Conservation (phyloP, 2,888 invertebrate species). For the Apamea sordens region DNA sequence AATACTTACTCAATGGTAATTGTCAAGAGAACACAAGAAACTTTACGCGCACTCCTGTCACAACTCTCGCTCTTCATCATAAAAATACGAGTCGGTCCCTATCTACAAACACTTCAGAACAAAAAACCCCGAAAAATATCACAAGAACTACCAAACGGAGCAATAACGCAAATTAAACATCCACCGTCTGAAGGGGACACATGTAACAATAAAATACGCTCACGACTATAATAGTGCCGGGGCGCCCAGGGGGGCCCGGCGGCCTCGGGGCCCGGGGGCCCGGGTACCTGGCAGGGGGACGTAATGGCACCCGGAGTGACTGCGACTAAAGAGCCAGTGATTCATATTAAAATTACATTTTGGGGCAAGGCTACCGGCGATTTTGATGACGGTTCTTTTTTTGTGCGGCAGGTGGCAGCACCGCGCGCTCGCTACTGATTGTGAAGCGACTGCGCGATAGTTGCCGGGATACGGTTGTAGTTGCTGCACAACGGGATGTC, state of each 20-base stretch:
- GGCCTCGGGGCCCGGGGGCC: neutral
- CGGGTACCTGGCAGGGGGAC: conserved; percentile 36
- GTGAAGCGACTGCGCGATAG: conserved; percentile 32
- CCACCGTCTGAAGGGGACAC: conserved; percentile 55
- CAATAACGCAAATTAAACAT: conserved; percentile 59
- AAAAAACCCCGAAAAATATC: conserved; percentile 16
- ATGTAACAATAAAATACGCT: conserved; percentile 65
- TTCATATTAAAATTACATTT: conserved; percentile 69
- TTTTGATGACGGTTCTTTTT: conserved; percentile 39
- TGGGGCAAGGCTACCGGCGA: conserved; percentile 30
- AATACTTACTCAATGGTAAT: neutral
- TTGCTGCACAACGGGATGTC: conserved; percentile 20
- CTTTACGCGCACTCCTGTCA: rapidly evolving
- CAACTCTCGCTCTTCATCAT: neutral
- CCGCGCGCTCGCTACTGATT: conserved; percentile 16
- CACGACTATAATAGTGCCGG: conserved; percentile 57
- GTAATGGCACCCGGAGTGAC: conserved; percentile 61
- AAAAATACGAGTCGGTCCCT: neutral
- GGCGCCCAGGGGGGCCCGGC: conserved; percentile 3
- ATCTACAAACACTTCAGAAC: neutral
- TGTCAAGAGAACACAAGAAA: neutral
- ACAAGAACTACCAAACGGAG: conserved; percentile 29
- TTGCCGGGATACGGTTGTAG: conserved; percentile 14
- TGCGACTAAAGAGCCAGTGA: conserved; percentile 61
- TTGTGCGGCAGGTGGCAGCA: conserved; percentile 16